Base-by-base conservation (phyloP, 2,113 vertebrate species). In the Crotophaga sulcirostris region DNA sequence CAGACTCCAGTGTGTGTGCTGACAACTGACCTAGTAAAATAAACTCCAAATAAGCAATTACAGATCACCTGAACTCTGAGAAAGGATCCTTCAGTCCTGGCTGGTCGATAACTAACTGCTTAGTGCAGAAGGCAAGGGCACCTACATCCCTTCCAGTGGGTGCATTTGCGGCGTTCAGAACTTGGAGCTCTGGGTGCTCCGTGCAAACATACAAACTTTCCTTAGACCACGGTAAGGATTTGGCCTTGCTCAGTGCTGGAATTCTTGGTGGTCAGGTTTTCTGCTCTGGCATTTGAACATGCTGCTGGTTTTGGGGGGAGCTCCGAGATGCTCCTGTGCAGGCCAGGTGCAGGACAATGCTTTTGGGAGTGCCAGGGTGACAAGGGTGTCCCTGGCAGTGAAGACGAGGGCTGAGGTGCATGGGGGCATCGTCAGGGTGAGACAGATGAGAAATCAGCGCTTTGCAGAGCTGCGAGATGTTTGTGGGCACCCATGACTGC, bases 101-200 rank as follows among this genome's bases (percentile, higher is more conserved):
- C n/a, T 67, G 18, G 28, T 68, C 72, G 47, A 44, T 17, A 62
- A 75, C 20, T 17, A 62, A 75, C 20, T 59, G 31, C 52, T 70
- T 33, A 21, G 49, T n/a, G 38, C 54, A 45, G 58, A 51, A 76
- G 16, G 31, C 33, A 29, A 54, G 47, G 34, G 11, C 25, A 36
- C 20, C 33, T 17, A 10, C 4, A 3, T 56, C 63, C 72, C 33
- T 69, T 44, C 38, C 7, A 25, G 10, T 2, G 9, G 18, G 29
- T 6, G 0, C 0, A 0, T 80, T 36, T 60, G 36, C 16, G n/a
- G 15, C n/a, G 10, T 38, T 83, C n/a, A 40, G 42, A 13, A 16
- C 38, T 77, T 36, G 49, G 84, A 58, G 44, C 34, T 80, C 54
- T 63, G 29, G n/a, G 49, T 56, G 54, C 14, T 87, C 28, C 62